Evolutionary conservation across 2,888 invertebrate species (phyloP).

Genomic region (Callyntrura sp.): DNA sequence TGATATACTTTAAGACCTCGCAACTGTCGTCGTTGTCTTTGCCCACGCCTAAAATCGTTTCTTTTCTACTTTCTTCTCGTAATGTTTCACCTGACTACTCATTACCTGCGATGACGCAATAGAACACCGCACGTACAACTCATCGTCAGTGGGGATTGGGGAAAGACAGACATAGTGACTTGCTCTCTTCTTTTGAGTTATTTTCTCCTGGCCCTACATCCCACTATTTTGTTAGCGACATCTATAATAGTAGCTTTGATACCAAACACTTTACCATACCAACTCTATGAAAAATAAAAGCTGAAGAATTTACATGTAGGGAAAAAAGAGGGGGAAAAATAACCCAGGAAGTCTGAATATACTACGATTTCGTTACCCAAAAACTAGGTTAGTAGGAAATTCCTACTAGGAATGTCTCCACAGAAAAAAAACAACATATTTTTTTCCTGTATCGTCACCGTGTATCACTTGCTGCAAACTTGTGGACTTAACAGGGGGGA

Average conservation of each 20-base stretch:
- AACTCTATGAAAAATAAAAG: not conserved
- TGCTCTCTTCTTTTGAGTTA: not conserved
- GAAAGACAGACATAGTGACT: not conserved
- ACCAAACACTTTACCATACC: not conserved
- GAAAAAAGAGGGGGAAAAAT: not conserved
- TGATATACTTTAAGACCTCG: not conserved
- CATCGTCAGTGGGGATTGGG: not conserved
- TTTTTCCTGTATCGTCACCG: not conserved
- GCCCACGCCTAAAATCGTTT: conserved; percentile 1
- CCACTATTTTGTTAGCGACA: not conserved
- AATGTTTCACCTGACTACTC: conserved; percentile 11
- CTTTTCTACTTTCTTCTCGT: not conserved
- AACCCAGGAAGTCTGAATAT: not conserved
- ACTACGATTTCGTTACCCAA: not conserved
- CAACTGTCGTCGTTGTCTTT: conserved; percentile 26
- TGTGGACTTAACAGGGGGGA: not conserved
- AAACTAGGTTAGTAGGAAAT: not conserved
- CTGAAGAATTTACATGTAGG: not conserved
- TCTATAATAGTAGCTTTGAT: not conserved
- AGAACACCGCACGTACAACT: conserved; percentile 19
- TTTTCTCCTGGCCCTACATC: not conserved
- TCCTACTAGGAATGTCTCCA: not conserved
- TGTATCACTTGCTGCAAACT: not conserved
- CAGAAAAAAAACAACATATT: not conserved
- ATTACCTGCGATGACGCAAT: conserved; percentile 41